These are phyloP conservation scores for Tenthredo distinguenda DNA, from an alignment of 2,888 invertebrate species.

Conservation along the genomic window DNA sequence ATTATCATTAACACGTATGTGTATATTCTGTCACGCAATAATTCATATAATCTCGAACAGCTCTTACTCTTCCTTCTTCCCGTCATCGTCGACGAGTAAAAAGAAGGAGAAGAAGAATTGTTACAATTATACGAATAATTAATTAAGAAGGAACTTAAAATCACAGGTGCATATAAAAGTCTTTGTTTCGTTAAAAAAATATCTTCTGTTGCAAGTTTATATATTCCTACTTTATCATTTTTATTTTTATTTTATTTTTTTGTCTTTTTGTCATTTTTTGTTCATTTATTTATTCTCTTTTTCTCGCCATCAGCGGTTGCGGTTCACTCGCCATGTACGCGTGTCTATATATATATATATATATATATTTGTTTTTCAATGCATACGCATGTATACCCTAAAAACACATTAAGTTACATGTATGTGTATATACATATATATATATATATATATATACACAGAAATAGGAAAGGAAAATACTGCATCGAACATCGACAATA, in stretches of 20 bases:
- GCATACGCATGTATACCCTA: not conserved
- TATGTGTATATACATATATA: not conserved
- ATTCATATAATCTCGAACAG: not conserved
- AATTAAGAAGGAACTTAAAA: slow-evolving; percentile 47
- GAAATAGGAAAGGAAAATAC: not conserved
- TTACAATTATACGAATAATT: slow-evolving; percentile 13
- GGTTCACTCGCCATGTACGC: slow-evolving; percentile 4
- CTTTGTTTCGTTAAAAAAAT: slow-evolving; percentile 49
- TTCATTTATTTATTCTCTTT: not conserved
- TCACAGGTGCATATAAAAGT: slow-evolving; percentile 49
- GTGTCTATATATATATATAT: not conserved
- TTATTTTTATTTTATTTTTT: not conserved
- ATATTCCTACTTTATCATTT: slow-evolving; percentile 6
- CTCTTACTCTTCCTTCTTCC: not conserved
- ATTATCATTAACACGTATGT: not conserved
- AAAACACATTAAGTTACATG: too few relatives aligned
- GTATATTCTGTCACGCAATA: slow-evolving; percentile 31
- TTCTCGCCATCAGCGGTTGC: slow-evolving; percentile 20
- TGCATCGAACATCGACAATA: not conserved
- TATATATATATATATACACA: not conserved
- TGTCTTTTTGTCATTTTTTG: not conserved
- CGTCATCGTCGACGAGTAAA: slow-evolving; percentile 11
- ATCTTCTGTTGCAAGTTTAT: slow-evolving; percentile 21
- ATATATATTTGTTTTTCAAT: not conserved
- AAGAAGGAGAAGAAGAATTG: not conserved